Evolutionary conservation across 2,888 invertebrate species (phyloP).

Genomic region (Ditula angustiorana): DNA sequence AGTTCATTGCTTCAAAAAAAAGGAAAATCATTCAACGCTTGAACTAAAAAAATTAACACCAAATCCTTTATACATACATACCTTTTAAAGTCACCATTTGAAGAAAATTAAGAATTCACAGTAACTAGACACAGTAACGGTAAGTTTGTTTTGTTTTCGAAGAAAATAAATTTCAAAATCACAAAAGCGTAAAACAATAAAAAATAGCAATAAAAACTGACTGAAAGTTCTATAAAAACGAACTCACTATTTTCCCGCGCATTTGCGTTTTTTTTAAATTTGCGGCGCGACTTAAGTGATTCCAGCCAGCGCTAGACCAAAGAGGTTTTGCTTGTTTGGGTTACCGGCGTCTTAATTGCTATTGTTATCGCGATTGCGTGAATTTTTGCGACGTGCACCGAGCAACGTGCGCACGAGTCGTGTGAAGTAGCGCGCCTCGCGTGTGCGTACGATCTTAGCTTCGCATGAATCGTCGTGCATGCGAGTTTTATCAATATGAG

Average conservation of each 20-base stretch:
- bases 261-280: not conserved
- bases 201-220: not conserved
- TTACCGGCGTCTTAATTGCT: conserved; percentile 18
- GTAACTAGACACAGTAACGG: not conserved
- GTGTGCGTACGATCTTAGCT: conserved; percentile 26
- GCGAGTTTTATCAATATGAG: conserved; percentile 23
- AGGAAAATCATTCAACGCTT: no score
- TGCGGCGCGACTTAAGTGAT: not conserved
- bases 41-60: not conserved
- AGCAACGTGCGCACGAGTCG: conserved; percentile 48
- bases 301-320: conserved; percentile 9
- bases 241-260: conserved; percentile 12
- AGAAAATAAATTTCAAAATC: not conserved
- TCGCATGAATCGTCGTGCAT: conserved; percentile 22
- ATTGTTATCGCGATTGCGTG: conserved; percentile 32
- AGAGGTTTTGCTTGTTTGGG: conserved; percentile 17
- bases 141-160: not conserved
- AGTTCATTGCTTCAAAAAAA: no score
- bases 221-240: not conserved
- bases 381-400: conserved; percentile 50
- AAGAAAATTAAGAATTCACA: not conserved
- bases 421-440: conserved; percentile 49
- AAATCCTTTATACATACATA: not conserved
- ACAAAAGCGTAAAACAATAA: not conserved
- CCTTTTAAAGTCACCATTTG: not conserved